Conservation (phyloP, 2,888 invertebrate genomes). For the Tridacna gigas region DNA sequence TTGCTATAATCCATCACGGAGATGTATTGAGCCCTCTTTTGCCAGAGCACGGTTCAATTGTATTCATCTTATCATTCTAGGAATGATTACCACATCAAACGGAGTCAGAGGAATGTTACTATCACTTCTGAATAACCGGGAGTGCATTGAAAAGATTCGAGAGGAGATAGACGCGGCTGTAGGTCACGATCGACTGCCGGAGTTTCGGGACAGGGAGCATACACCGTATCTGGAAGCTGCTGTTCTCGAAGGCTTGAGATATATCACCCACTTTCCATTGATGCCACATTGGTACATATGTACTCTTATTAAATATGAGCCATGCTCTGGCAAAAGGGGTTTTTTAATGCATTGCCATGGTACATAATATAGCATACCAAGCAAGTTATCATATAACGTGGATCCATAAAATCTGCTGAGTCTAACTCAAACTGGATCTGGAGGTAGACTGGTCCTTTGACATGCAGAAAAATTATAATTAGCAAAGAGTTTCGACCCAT, state of each 20-base stretch:
- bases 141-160: constrained; percentile 11
- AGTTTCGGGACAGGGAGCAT: constrained; percentile 25
- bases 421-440: no score
- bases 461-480: no score
- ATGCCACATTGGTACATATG: constrained; percentile 31
- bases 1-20: no score
- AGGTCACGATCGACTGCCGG: constrained; percentile 19
- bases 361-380: no score
- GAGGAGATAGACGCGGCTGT: constrained; percentile 24
- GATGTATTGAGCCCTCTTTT: no score
- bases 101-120: constrained; percentile 8
- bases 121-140: constrained; percentile 19
- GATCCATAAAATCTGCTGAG: no score
- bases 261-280: constrained; percentile 18
- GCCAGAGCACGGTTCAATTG: no score
- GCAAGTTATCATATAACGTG: no score
- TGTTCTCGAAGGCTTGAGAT: constrained; percentile 22
- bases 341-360: no score
- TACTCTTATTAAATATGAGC: neutral
- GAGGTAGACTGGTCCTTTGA: no score
- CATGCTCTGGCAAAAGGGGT: no score
- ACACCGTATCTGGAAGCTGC: constrained; percentile 31
- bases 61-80: neutral
- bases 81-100: constrained; percentile 26
- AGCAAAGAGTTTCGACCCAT: no score